Evolutionary conservation across 2,797 vertebrate genomes (phyloP), one percentile per base, ranked within the genome.

Genomic region (Notoglanidium macrostoma): DNA sequence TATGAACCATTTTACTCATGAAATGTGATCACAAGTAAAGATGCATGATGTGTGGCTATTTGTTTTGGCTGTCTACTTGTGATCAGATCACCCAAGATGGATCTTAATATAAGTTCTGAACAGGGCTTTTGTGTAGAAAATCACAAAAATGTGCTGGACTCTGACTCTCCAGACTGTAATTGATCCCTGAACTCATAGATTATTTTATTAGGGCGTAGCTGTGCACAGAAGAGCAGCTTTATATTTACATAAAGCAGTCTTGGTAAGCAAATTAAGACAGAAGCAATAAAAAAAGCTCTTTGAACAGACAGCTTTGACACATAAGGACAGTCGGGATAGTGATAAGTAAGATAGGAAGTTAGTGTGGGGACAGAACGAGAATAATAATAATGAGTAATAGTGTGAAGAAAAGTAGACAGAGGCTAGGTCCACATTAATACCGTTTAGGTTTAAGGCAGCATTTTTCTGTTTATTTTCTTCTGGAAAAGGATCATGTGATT

Each of bases 181-280:
- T 59, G 54, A 59, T 79, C 6, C 15, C 15, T 32, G 15, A 5
- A 19, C 15, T 55, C 35, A 32, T 4, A 32, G 26, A 10, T n/a
- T 59, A 59, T 35, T 40, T 57, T 61, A 59, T n/a, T 73, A 74
- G 40, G 23, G 1, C 19, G 19, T 5, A n/a, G 10, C 40, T 85
- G 29, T 77, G 59, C 17, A 21, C 21, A 63, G 40, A 85, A 77
- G 49, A 59, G 68, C 35, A n/a, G 70, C 72, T 85, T 76, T 76
- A 85, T 76, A 54, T 78, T 78, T 55, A 55, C 12, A 76, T 65
- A 40, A 85, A 85, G 67, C 32, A 65, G 29, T 49, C 61, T 78
- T 54, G 74, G 21, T 85, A 44, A 78, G 84, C 73, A 54, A 21
- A 77, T n/a, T 17, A 79, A 40, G 23, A 63, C 49, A 44, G 17